phyloP scores from a whole-genome alignment of 2,888 invertebrate species.

The Tetragnatha montana region DNA sequence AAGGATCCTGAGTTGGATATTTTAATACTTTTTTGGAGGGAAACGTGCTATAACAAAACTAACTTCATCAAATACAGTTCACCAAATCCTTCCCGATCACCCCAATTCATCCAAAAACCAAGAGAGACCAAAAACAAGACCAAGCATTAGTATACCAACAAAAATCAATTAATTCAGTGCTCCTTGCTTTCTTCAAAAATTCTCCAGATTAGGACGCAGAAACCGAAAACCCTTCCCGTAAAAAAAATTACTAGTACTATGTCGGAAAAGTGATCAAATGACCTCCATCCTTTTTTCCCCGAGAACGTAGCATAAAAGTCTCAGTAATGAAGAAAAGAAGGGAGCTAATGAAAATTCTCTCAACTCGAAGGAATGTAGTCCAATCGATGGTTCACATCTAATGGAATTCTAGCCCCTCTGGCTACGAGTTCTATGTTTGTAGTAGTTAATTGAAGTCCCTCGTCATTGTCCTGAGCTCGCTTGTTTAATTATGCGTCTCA shows the following conservation, averaged over 20 bases:
- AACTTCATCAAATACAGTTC: too few species aligned
- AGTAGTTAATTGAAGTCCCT: slow-evolving; percentile 55
- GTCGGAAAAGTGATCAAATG: slow-evolving; percentile 32
- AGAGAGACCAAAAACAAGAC: too few species aligned
- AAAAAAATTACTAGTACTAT: not conserved
- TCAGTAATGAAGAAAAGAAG: slow-evolving; percentile 19
- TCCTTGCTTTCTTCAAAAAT: not conserved
- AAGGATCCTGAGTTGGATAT: too few species aligned
- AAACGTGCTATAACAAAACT: too few species aligned
- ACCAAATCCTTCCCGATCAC: too few species aligned
- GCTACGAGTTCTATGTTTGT: slow-evolving; percentile 43
- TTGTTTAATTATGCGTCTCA: slow-evolving; percentile 64
- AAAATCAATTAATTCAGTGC: not conserved
- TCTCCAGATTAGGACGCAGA: not conserved
- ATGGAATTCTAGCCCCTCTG: slow-evolving; percentile 43
- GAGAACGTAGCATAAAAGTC: slow-evolving; percentile 7
- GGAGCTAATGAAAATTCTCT: slow-evolving; percentile 46
- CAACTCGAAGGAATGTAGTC: slow-evolving; percentile 19
- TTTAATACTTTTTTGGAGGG: too few species aligned
- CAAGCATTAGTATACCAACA: not conserved
- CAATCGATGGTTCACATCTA: slow-evolving; percentile 46
- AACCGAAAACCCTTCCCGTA: not conserved
- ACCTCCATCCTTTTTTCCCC: slow-evolving; percentile 4
- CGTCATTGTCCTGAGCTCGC: slow-evolving; percentile 35
- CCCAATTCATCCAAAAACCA: too few species aligned